Evolutionary conservation across 2,797 vertebrate genomes (phyloP).

Genomic region (Champsocephalus esox): DNA sequence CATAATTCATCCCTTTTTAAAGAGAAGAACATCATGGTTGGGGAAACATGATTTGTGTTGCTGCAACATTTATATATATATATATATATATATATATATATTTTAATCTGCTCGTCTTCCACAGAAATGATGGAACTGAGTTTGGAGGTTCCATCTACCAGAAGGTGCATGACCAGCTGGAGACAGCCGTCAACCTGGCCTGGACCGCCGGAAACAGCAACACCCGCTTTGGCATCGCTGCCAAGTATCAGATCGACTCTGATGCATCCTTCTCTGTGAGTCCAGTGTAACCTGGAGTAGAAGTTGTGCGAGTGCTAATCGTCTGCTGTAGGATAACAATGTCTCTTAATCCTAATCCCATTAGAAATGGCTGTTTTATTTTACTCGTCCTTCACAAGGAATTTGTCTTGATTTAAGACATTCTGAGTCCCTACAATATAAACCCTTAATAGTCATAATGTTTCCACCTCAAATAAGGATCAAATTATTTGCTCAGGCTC

Average conservation of each 20-base stretch:
- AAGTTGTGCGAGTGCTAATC: neutral
- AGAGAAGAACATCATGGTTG: neutral
- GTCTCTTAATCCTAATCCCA: neutral
- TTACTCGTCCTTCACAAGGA: neutral
- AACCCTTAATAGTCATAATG: neutral
- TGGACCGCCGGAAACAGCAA: slow-evolving; percentile 99
- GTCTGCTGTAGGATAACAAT: neutral
- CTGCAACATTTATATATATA: neutral
- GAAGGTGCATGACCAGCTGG: slow-evolving; percentile 96
- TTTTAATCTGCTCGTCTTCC: neutral
- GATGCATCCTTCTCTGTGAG: slow-evolving; percentile 96
- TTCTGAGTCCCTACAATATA: neutral
- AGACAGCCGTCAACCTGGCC: slow-evolving; percentile 95
- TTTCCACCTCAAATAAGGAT: neutral
- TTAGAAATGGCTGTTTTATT: neutral
- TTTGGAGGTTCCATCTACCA: slow-evolving; percentile 99
- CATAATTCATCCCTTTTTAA: neutral
- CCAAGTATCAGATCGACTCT: slow-evolving; percentile 96
- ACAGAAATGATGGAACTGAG: slow-evolving; percentile 96
- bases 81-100: neutral
- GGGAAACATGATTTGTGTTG: fast-evolving
- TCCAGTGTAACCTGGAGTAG: slow-evolving; percentile 38
- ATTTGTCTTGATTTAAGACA: neutral
- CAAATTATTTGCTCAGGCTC: neutral
- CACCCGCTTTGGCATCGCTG: slow-evolving; percentile 97